Evolutionary conservation across 92 coral and sea anemone species (phyloP), one percentile per base, ranked within the genome.

Genomic region (Epizoanthus stellaris): DNA sequence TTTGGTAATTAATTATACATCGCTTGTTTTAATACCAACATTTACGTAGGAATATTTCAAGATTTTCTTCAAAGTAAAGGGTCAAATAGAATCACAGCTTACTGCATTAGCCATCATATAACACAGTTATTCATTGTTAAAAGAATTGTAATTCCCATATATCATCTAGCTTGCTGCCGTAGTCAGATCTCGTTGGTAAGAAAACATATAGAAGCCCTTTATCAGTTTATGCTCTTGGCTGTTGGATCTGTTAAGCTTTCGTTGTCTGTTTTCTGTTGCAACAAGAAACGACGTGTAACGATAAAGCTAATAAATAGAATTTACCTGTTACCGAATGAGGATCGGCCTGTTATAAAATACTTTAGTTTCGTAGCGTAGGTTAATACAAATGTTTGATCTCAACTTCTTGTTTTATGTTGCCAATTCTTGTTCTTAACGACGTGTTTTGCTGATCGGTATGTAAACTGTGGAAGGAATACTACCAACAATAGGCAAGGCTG

Each of bases 1-100:
- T 79, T 79, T 21, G 83, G 83, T 79, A 79, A 79, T 79, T 79
- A 79, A 79, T 79, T 79, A 79, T 79, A 79, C 83, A 79, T 79
- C 83, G 52, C 71, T 79, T 58, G 57, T 20, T 76, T 76, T 43
- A 39, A 79, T 59, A 40, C 71, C 23, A 42, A 42, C 45, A 40
- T 30, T 59, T 79, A 11, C 19, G 42, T 59, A 58, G 30, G 72
- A 40, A 58, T 45, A 79, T 63, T 58, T 63, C 72, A 20, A 45
- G 43, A 36, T 76, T 52, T 52, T 52, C 56, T 52, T 52, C 56
- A 52, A 52, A 11, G 15, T 13, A 59, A 64, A 6, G 36, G 23
- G 67, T 6, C 67, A 79, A 43, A 79, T 53, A 79, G 42, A 62
- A 61, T 58, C 47, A 21, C 43, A 61, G n/a, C 73, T 43, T 59